These are phyloP conservation scores for Sphinx pinastri DNA, from an alignment of 2,888 invertebrate genomes.

Conservation along the genomic window DNA sequence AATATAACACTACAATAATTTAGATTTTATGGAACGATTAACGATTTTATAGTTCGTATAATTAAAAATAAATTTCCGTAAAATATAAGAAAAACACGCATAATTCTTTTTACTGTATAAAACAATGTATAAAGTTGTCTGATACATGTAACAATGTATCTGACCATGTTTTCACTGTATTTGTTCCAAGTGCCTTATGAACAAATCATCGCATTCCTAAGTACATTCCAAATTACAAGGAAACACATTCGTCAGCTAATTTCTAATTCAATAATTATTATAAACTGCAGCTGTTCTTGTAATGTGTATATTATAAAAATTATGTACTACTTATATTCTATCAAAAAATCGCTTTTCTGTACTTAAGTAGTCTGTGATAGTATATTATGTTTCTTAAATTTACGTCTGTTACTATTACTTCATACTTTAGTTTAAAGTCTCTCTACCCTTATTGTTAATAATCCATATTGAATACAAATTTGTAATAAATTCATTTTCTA, in stretches of 20 bases:
- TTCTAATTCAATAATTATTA: slow-evolving; percentile 31
- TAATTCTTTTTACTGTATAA: slow-evolving; percentile 38
- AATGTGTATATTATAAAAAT: slow-evolving; percentile 9
- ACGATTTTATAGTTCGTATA: slow-evolving; percentile 66
- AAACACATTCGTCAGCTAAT: slow-evolving; percentile 24
- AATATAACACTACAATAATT: slow-evolving; percentile 23
- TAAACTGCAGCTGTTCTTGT: slow-evolving; percentile 28
- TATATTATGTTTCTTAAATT: slow-evolving; percentile 40
- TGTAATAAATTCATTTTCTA: slow-evolving; percentile 82
- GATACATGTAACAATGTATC: slow-evolving; percentile 43
- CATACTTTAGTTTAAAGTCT: slow-evolving; percentile 40
- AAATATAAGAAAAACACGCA: slow-evolving; percentile 32
- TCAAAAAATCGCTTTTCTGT: slow-evolving; percentile 47
- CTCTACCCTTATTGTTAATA: slow-evolving; percentile 31
- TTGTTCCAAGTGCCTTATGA: slow-evolving; percentile 83
- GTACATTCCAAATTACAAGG: slow-evolving; percentile 59
- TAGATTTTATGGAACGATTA: slow-evolving; percentile 69
- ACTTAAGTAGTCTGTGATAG: slow-evolving; percentile 79
- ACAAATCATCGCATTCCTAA: slow-evolving; percentile 77
- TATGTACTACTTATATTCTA: slow-evolving; percentile 31
- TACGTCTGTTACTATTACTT: slow-evolving; percentile 43
- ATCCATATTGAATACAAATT: slow-evolving; percentile 72
- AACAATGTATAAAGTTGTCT: slow-evolving; percentile 38
- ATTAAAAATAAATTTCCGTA: slow-evolving; percentile 40
- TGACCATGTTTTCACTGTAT: slow-evolving; percentile 69